These are phyloP conservation scores for Barnardius zonarius DNA, from an alignment of 2,113 vertebrate species.

Conservation along the genomic window DNA sequence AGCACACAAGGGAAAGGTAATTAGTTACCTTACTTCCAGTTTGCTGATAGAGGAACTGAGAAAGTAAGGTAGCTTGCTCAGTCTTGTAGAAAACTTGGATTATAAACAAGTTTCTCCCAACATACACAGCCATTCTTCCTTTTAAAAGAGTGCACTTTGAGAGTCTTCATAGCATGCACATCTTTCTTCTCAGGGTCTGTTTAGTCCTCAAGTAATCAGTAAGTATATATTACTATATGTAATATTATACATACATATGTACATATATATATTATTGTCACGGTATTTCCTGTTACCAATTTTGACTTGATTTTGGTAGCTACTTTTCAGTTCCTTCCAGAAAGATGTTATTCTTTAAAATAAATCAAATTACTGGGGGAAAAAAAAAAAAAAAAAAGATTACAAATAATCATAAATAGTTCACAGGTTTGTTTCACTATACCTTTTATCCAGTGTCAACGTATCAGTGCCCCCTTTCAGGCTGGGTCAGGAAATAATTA, in stretches of 20 bases:
- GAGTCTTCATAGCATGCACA: rapidly evolving
- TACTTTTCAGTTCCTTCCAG: neutral
- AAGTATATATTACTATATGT: neutral
- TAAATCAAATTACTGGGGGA: neutral
- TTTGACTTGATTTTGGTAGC: neutral
- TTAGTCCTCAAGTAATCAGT: neutral
- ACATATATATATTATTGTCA: neutral
- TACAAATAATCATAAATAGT: neutral
- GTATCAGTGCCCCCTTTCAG: neutral
- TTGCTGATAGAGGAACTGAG: neutral
- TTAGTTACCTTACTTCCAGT: neutral
- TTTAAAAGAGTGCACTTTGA: neutral
- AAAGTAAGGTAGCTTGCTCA: neutral
- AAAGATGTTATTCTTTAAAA: neutral
- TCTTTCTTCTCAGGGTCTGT: neutral
- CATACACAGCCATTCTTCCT: neutral
- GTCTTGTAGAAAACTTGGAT: neutral
- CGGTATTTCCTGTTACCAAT: neutral
- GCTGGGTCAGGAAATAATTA: neutral
- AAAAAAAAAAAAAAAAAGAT: neutral
- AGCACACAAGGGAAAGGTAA: neutral
- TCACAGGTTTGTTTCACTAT: neutral
- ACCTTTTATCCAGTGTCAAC: neutral
- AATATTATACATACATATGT: neutral
- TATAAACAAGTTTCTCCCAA: neutral